Base-by-base conservation (phyloP, 2,113 vertebrate species). In the Bos taurus region DNA sequence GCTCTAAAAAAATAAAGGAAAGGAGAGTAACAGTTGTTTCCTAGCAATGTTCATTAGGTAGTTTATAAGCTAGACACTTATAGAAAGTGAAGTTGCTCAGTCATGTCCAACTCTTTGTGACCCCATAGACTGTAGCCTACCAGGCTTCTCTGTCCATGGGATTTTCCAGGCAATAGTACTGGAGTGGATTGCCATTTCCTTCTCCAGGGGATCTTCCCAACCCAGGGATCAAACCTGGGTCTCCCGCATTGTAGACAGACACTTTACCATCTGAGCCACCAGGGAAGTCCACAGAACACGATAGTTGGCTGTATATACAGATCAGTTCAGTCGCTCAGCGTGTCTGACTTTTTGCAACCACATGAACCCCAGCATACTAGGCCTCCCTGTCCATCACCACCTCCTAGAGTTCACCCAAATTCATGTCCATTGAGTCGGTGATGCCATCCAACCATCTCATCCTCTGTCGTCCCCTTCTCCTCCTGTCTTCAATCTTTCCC, bases 291-390 rank as follows among this genome's bases (percentile, higher is more conserved):
- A 85, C 36, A 85, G 28, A 74, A 60, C 88, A n/a, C 4, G 52
- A 48, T 56, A 13, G 19, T 57, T 7, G 15, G 21, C 56, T 57
- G 21, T 57, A 25, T 57, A 57, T 25, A 57, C 23, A 59, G 23
- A 25, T 57, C 57, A 57, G 56, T 57, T 59, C 19, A 56, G 21
- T 21, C 17, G 2, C 64, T 21, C 64, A 36, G 17, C 0, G 0
- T 71, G 64, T 71, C n/a, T 0, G 9, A 71, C 17, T 67, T 2
- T 71, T 11, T 11, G 17, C 1, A 0, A 71, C 8, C 17, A 2
- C 17, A 21, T 6, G n/a, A 10, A 36, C 19, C 2, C 7, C 17
- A 36, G 19, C 4, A 36, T 1, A 1, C 17, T 4, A 36, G n/a
- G n/a, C 17, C 17, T 36, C n/a, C n/a, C n/a, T 36, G n/a, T 71